These are phyloP conservation scores for Ifrita kowaldi DNA, from an alignment of 2,113 vertebrate genomes.

Conservation along the genomic window DNA sequence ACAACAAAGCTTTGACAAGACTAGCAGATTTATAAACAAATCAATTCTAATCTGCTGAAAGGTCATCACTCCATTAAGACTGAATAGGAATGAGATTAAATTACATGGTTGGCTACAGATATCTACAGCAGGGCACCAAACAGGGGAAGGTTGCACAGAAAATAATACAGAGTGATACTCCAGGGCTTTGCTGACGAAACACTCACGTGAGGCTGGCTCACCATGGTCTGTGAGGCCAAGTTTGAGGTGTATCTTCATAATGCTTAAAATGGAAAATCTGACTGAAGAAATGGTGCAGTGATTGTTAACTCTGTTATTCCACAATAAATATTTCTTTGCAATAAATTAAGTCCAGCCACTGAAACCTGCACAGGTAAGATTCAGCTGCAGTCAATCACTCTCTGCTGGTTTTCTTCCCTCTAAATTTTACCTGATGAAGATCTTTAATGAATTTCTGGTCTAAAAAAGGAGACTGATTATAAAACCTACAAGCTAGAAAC, in stretches of 20 bases:
- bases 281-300: not conserved
- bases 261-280: not conserved
- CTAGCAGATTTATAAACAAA: constrained; percentile 55
- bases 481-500: not conserved
- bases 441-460: not conserved
- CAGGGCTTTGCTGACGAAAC: not conserved
- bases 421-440: not conserved
- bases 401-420: not conserved
- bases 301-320: not conserved
- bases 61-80: constrained; percentile 48
- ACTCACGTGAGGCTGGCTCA: not conserved
- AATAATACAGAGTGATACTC: not conserved
- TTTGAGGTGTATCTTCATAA: not conserved
- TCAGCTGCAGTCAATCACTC: not conserved
- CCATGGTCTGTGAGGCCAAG: not conserved
- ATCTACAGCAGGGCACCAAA: not conserved
- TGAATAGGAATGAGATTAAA: constrained; percentile 52
- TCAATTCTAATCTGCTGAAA: constrained; percentile 57
- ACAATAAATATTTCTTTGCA: not conserved
- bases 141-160: not conserved
- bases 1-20: constrained; percentile 41
- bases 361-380: not conserved
- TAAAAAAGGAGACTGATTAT: not conserved
- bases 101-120: constrained; percentile 34
- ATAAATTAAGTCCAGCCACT: not conserved